These are phyloP conservation scores for Bactericera cockerelli DNA, from an alignment of 1,140 invertebrate genomes.

Conservation along the genomic window DNA sequence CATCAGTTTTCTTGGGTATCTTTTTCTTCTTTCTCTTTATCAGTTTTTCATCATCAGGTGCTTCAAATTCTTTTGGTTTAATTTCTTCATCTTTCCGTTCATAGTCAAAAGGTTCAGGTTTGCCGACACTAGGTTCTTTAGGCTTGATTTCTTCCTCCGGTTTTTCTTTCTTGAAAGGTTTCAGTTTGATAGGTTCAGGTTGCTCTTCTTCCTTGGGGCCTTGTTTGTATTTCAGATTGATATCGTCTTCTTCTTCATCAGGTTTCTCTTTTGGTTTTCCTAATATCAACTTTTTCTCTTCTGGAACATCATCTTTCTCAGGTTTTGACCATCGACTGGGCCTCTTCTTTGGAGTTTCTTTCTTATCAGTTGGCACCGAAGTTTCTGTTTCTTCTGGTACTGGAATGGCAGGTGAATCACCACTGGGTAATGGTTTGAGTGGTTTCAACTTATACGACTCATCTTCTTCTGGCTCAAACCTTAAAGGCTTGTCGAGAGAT, in stretches of 20 bases:
- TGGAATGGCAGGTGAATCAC: slow-evolving; percentile 18
- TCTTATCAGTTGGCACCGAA: slow-evolving; percentile 10
- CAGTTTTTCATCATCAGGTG: slow-evolving; percentile 25
- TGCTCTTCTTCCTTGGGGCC: slow-evolving; percentile 15
- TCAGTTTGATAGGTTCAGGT: slow-evolving; percentile 15
- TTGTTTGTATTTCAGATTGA: slow-evolving; percentile 14
- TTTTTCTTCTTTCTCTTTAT: slow-evolving; percentile 26
- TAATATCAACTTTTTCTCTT: slow-evolving; percentile 30
- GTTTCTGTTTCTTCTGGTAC: slow-evolving; percentile 20
- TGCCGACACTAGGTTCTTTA: slow-evolving; percentile 14
- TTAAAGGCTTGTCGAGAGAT: slow-evolving; percentile 23
- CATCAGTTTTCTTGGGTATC: too few species aligned
- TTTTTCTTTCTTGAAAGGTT: slow-evolving; percentile 17
- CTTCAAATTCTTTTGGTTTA: slow-evolving; percentile 10
- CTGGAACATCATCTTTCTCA: slow-evolving; percentile 22
- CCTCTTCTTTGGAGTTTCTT: slow-evolving; percentile 24
- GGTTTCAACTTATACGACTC: slow-evolving; percentile 21
- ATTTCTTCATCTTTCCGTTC: slow-evolving; percentile 18
- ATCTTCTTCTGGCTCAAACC: slow-evolving; percentile 22
- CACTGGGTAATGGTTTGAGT: slow-evolving; percentile 21
- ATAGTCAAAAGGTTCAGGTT: slow-evolving; percentile 16
- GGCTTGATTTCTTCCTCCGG: slow-evolving; percentile 10
- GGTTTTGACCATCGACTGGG: slow-evolving; percentile 19
- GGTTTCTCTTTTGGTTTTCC: slow-evolving; percentile 28
- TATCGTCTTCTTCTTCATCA: slow-evolving; percentile 25